These are phyloP conservation scores for Corbicula japonica DNA, from an alignment of 2,888 invertebrate species.

Conservation along the genomic window DNA sequence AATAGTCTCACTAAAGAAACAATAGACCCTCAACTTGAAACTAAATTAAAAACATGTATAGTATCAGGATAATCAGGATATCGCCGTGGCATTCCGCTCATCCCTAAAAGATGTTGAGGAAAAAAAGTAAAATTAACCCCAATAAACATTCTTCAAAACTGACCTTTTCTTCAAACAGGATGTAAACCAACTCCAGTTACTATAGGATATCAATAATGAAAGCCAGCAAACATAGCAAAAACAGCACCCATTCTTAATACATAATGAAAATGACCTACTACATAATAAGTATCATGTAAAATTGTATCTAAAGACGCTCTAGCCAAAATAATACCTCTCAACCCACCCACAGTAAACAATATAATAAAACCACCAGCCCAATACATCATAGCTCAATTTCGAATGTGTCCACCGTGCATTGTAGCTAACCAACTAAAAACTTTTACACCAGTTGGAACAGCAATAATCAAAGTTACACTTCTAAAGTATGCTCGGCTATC, in stretches of 20 bases:
- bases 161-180: slow-evolving; percentile 89
- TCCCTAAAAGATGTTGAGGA: slow-evolving; percentile 92
- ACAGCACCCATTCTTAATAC: slow-evolving; percentile 93
- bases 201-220: slow-evolving; percentile 91
- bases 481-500: slow-evolving; percentile 95
- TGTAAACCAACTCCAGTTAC: slow-evolving; percentile 90
- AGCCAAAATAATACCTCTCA: slow-evolving; percentile 86
- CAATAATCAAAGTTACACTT: slow-evolving; percentile 94
- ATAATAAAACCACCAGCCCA: slow-evolving; percentile 93
- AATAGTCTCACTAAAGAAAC: slow-evolving; percentile 27
- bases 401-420: slow-evolving; percentile 90
- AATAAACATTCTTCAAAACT: slow-evolving; percentile 91
- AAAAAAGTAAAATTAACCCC: slow-evolving; percentile 93
- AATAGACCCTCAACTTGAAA: slow-evolving; percentile 41
- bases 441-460: slow-evolving; percentile 94
- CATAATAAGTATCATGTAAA: slow-evolving; percentile 94
- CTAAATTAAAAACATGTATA: slow-evolving; percentile 83
- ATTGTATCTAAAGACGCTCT: slow-evolving; percentile 93
- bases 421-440: slow-evolving; percentile 91
- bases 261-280: slow-evolving; percentile 94
- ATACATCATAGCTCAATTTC: slow-evolving; percentile 89
- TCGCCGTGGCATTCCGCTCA: slow-evolving; percentile 92
- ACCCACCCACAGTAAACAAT: slow-evolving; percentile 92
- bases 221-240: slow-evolving; percentile 91
- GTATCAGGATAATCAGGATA: slow-evolving; percentile 92